Conservation (phyloP, 2,888 invertebrate genomes). For the Ectemnius cavifrons region DNA sequence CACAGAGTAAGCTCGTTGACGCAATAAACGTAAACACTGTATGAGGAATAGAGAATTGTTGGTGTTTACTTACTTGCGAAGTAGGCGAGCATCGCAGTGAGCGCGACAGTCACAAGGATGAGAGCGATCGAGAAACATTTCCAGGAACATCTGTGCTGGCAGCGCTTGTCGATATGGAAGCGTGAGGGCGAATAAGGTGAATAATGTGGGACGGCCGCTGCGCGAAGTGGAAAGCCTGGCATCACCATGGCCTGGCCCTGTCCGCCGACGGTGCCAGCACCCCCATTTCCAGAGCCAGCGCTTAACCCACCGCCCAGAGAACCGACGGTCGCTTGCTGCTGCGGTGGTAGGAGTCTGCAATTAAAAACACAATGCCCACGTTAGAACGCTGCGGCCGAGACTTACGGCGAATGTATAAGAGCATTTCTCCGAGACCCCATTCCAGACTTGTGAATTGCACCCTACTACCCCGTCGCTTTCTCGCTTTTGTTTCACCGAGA, state of each 20-base stretch:
- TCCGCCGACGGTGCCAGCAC: slow-evolving; percentile 82
- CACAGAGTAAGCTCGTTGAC: no score
- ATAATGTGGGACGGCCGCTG: slow-evolving; percentile 87
- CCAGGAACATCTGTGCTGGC: slow-evolving; percentile 97
- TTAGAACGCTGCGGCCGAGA: slow-evolving; percentile 1
- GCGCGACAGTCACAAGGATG: slow-evolving; percentile 92
- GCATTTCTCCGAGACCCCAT: slow-evolving; percentile 3
- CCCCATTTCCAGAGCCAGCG: slow-evolving; percentile 78
- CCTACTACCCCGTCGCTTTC: no score
- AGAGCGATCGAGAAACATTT: slow-evolving; percentile 96
- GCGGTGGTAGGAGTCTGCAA: slow-evolving; percentile 80
- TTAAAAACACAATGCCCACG: slow-evolving; percentile 16
- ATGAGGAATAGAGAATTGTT: not conserved
- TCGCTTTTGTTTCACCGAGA: no score
- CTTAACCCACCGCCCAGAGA: slow-evolving; percentile 81
- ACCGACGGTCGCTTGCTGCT: slow-evolving; percentile 79
- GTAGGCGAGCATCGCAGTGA: slow-evolving; percentile 96
- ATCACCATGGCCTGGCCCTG: slow-evolving; percentile 90
- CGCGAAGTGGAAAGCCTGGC: slow-evolving; percentile 91
- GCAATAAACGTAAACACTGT: no score
- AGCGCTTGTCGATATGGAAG: slow-evolving; percentile 96
- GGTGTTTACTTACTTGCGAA: slow-evolving; percentile 89
- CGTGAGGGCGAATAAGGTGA: slow-evolving; percentile 95
- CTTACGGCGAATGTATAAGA: not conserved
- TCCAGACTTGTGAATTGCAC: slow-evolving; percentile 8